Evolutionary conservation across 92 coral and sea anemone species (phyloP), one percentile per base, ranked within the genome.

Genomic region (Metridium senile): DNA sequence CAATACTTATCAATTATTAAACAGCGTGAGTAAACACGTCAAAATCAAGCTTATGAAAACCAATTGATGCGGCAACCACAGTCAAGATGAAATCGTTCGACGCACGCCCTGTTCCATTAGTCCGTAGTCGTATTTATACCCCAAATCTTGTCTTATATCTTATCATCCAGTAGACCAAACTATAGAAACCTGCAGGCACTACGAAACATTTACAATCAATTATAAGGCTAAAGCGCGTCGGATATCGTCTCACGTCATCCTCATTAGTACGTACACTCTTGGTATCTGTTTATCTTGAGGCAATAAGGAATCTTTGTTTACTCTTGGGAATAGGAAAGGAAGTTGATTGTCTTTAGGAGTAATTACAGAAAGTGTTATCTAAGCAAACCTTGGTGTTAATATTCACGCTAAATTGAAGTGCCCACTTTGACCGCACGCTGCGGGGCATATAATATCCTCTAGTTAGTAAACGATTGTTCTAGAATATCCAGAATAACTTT

Each of bases 321-420:
- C 76, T 72, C 78, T 62, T 27, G 78, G 78, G 78, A 73, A 29
- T 58, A 46, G 19, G 20, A 29, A 72, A 56, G 66, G 76, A 72
- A 53, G 47, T 28, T 27, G 27, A 25, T 46, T 17, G 33, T 9
- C 35, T 57, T 25, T 11, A 56, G 28, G 26, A 21, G 52, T 62
- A 43, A 43, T 73, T 32, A 17, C 46, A 27, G 32, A 35, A 28
- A 63, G 69, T 63, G 69, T 63, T 63, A 31, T 63, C 39, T 28
- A 63, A 61, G 66, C 65, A 72, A 21, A 33, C 66, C 39, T 46
- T 39, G 13, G 26, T 62, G 34, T 57, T 57, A 35, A 73, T 58
- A 73, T 58, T 73, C 54, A 58, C 68, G 78, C 54, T 63, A 56
- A 1, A 1, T 19, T 19, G 33, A 73, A 73, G 78, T 73, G 26